phyloP scores from a whole-genome alignment of 2,113 vertebrate genomes.

The Lophura nycthemera region DNA sequence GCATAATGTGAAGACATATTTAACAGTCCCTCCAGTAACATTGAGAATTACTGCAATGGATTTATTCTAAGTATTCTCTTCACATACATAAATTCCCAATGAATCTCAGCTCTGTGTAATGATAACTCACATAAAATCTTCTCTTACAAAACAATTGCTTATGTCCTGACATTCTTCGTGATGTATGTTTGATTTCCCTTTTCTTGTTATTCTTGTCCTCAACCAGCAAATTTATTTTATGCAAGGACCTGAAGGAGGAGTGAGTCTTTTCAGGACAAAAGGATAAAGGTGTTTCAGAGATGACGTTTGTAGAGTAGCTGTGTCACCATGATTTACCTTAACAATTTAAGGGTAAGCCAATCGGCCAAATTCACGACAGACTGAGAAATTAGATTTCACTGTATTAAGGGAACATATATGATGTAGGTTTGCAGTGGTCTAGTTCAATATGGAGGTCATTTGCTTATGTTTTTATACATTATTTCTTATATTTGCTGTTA shows the following conservation, averaged over 20 bases:
- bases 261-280: neutral
- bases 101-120: neutral
- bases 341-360: neutral
- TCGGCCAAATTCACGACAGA: neutral
- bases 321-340: neutral
- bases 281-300: neutral
- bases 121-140: neutral
- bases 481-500: neutral
- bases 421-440: neutral
- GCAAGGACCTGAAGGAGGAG: neutral
- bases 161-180: neutral
- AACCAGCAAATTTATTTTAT: neutral
- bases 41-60: neutral
- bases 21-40: neutral
- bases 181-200: neutral
- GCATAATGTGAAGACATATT: neutral
- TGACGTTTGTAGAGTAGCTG: neutral
- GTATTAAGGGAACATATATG: neutral
- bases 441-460: neutral
- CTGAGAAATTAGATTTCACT: neutral
- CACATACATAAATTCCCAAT: neutral
- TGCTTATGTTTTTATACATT: neutral
- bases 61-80: slow-evolving; percentile 17
- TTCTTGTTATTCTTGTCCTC: neutral
- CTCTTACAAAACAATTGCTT: neutral